Evolutionary conservation across 2,888 invertebrate species (phyloP), one percentile per base, ranked within the genome.

Genomic region (Aphelenchoides bicaudatus): DNA sequence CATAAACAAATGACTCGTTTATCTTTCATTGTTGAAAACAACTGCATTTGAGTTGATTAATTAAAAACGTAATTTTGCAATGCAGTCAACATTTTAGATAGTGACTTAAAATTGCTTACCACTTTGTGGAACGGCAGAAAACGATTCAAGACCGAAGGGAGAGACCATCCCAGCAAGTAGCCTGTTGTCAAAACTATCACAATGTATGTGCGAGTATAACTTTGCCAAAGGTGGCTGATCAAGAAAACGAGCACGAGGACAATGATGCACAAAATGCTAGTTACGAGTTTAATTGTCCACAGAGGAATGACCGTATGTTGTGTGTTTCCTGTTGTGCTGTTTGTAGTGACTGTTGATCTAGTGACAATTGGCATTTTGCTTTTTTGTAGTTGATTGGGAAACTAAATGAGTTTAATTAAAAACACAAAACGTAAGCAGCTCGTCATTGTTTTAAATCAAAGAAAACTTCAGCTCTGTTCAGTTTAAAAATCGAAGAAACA

Each of bases 101-200:
- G n/a, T n/a, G n/a, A n/a, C n/a, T n/a, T n/a, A n/a, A n/a, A n/a
- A n/a, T n/a, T 10, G 37, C 37, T 34, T 34, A 34, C 37, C 16
- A 59, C 64, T 4, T 47, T 51, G 47, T 70, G 55, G 50, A 66
- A 65, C 34, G 66, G 57, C 46, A 70, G 48, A 54, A 65, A 69
- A 31, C 68, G 69, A 28, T 53, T 54, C 16, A 65, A 52, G 8
- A 69, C 65, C 0, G 68, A 53, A 10, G 68, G 66, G 21, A 67
- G 48, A 13, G 56, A 50, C 66, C 66, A 66, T 2, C 66, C 66
- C 25, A 66, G 67, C 23, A 66, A 46, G 38, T 64, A 70, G 19
- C 66, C 66, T 30, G 39, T 47, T 8, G 66, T 63, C 23, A 66
- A 50, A 4, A 54, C 52, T 30, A 66, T 63, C n/a, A 48, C 34